These are phyloP conservation scores for Microtus richardsoni DNA, from an alignment of 2,113 vertebrate species.

Conservation along the genomic window DNA sequence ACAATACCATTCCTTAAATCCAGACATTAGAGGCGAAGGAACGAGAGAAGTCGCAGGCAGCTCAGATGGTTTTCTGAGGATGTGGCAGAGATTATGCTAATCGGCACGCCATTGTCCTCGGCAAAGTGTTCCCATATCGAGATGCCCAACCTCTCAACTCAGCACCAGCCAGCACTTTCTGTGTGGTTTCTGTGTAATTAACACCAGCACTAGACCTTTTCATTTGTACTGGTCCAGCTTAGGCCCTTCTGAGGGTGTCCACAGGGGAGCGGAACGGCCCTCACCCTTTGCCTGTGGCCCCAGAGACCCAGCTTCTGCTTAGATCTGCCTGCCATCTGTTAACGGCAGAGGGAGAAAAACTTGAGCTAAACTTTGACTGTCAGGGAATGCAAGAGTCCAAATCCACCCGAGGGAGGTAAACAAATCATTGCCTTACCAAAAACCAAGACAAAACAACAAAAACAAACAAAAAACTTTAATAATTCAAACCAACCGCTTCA, in stretches of 20 bases:
- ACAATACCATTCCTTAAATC: slow-evolving; percentile 93
- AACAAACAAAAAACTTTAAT: not conserved
- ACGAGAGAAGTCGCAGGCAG: slow-evolving; percentile 90
- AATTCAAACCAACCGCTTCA: slow-evolving; percentile 54
- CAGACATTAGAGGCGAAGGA: slow-evolving; percentile 92
- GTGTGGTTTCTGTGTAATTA: slow-evolving; percentile 99
- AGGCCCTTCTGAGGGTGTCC: slow-evolving; percentile 98
- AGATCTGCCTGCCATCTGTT: slow-evolving; percentile 97
- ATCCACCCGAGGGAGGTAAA: slow-evolving; percentile 71
- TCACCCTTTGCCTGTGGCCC: slow-evolving; percentile 93
- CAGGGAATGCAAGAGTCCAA: slow-evolving; percentile 84
- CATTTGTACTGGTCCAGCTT: slow-evolving; percentile 99
- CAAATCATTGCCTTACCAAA: slow-evolving; percentile 29
- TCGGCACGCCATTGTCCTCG: slow-evolving; percentile 96
- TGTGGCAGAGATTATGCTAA: slow-evolving; percentile 99
- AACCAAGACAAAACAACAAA: not conserved
- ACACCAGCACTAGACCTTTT: slow-evolving; percentile 98
- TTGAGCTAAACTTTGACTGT: slow-evolving; percentile 88
- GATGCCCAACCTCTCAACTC: slow-evolving; percentile 99
- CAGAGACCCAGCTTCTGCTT: slow-evolving; percentile 91
- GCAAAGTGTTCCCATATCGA: slow-evolving; percentile 99
- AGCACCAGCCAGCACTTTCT: slow-evolving; percentile 99
- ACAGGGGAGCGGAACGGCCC: slow-evolving; percentile 93
- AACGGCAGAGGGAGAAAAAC: slow-evolving; percentile 94
- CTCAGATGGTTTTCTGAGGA: slow-evolving; percentile 98